Base-by-base conservation (phyloP, 2,888 invertebrate species). In the Epistrophella euchroma region DNA sequence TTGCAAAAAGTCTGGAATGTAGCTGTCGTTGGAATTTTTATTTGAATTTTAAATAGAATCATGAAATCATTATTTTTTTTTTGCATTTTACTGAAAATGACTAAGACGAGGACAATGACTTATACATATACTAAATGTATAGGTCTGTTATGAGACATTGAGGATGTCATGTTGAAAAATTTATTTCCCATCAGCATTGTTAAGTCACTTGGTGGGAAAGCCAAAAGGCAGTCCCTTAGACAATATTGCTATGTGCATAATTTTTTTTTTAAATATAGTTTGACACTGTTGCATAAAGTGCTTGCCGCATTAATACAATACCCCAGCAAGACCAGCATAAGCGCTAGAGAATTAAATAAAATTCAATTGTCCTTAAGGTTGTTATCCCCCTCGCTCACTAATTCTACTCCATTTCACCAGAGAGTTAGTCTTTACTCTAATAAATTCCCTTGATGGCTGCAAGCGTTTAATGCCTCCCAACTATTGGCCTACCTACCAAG, bases 321-420 rank as follows among this genome's bases (percentile, higher is more conserved):
- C 62, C 68, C 60, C 32, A 13, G n/a, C 35, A 13, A n/a, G n/a
- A n/a, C n/a, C 32, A 11, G 15, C 35, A 19, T 15, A 19, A 13
- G 17, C 25, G 50, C 58, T 50, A 77, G 66, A 74, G 82, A 82
- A 82, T 73, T 32, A 82, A 86, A 70, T 62, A 81, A 58, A 77
- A 86, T 86, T 86, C 82, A 86, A 86, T 86, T 86, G 86, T 82
- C 76, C 73, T 73, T 70, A 81, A 70, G 76, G 81, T 73, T 73
- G 77, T 77, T 81, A 77, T 52, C 70, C 81, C 43, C 17, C 64
- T 45, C n/a, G 37, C 83, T 56, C 62, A 45, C 76, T 32, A 50
- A 17, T 43, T 15, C 35, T 17, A 17, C 25, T 13, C 37, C 55
- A 50, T 60, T 60, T 71, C 25, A 71, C 70, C 64, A 62, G 15